Conservation (phyloP, 2,888 invertebrate species). For the Galerucella nymphaeae region DNA sequence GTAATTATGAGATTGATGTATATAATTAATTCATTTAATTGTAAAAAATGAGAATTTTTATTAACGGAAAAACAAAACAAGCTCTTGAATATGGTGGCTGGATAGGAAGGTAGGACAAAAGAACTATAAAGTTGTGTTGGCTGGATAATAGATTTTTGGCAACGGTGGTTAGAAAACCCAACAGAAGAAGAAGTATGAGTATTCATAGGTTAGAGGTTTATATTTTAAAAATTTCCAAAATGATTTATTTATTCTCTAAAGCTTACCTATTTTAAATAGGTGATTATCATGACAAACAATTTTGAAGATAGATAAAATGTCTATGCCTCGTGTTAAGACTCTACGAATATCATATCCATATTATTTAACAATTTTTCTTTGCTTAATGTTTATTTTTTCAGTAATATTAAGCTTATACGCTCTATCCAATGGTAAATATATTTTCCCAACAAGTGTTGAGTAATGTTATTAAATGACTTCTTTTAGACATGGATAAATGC, state of each 20-base stretch:
- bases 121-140: no score
- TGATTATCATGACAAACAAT: conserved; percentile 22
- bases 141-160: no score
- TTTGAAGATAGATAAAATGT: conserved; percentile 32
- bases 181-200: neutral
- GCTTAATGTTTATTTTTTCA: conserved; percentile 54
- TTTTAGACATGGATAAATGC: conserved; percentile 56
- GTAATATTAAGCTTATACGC: conserved; percentile 57
- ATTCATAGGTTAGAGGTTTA: neutral
- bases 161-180: no score
- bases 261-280: neutral
- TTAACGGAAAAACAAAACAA: no score
- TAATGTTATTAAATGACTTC: conserved; percentile 22
- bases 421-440: conserved; percentile 56
- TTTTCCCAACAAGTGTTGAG: neutral
- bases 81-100: no score
- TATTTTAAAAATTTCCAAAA: neutral
- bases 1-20: no score
- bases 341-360: conserved; percentile 47
- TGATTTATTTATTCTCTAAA: neutral
- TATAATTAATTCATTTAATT: no score
- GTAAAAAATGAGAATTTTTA: no score
- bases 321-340: conserved; percentile 35
- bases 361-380: conserved; percentile 49
- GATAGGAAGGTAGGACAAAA: no score